Evolutionary conservation across 1,140 invertebrate species (phyloP), one percentile per base, ranked within the genome.

Genomic region (Daktulosphaira vitifoliae): DNA sequence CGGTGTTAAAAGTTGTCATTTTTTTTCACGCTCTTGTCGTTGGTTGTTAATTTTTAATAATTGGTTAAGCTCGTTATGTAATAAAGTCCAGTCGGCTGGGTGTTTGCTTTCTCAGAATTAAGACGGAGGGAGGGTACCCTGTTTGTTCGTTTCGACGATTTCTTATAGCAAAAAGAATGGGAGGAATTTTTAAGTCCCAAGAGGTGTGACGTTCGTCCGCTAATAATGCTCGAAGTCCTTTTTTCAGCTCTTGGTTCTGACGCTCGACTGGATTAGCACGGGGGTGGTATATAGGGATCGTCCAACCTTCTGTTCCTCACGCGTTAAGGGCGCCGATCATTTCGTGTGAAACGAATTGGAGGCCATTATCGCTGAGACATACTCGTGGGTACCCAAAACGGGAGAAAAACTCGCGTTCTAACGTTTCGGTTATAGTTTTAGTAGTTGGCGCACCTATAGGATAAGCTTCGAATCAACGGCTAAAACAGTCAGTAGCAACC

Each of bases 381-480:
- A 52, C 50, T 9, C 16, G 29, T 3, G 50, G 26, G 16, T 52
- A 52, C 4, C 29, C 50, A 15, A 52, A 52, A 20, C 50, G 26
- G 9, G 26, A 52, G 8, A 52, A 52, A 4, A 52, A 52, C 5
- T 52, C 50, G 2, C 50, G 50, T 13, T 52, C 50, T 13, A 52
- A 2, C 1, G 29, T 37, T 37, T 52, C 29, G 2, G 2, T 37
- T 5, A 52, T 37, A 11, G 16, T 52, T 20, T 52, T 52, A 0
- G 29, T 13, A 11, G 16, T 37, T 0, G 50, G 26, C 5, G 16
- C n/a, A 1, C 26, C 9, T 11, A 37, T 1, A 1, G 16, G 9
- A n/a, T 52, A 37, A 2, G 50, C 50, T 5, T 52, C 29, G n/a
- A n/a, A 8, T 6, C 50, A 33, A n/a, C 50, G 16, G 22, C 50